Evolutionary conservation across 30 jellyfish, hydroid and myxozoan genomes (phyloP).

Genomic region (Phacellophora camtschatica): DNA sequence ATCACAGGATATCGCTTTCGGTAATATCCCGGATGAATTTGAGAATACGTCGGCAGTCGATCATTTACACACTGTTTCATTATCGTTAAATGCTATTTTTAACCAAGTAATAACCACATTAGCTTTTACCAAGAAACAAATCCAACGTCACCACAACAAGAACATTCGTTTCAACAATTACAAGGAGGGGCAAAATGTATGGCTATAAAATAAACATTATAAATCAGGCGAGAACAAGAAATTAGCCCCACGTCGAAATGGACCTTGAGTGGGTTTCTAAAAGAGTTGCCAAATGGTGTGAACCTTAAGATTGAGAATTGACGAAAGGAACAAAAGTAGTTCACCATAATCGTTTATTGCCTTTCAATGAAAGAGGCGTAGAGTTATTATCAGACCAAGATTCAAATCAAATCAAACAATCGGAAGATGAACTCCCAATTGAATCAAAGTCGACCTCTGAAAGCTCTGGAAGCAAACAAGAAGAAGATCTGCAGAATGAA

Average conservation of each 20-base stretch:
- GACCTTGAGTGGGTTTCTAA: too few relatives aligned
- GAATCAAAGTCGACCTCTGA: too few relatives aligned
- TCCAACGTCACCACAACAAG: not conserved
- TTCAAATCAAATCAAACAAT: too few relatives aligned
- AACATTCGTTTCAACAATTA: not conserved
- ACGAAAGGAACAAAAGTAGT: not conserved
- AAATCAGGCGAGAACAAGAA: not conserved
- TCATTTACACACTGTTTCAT: slow-evolving; percentile 9
- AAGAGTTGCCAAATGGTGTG: too few relatives aligned
- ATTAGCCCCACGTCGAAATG: too few relatives aligned
- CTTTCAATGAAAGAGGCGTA: too few relatives aligned
- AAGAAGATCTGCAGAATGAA: too few relatives aligned
- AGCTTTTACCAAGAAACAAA: not conserved
- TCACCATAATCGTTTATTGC: not conserved
- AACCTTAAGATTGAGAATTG: too few relatives aligned
- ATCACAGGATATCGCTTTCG: not conserved
- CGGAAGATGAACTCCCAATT: too few relatives aligned
- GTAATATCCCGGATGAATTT: not conserved
- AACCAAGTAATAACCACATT: not conserved
- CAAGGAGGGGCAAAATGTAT: not conserved
- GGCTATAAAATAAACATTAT: not conserved
- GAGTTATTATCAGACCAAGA: too few relatives aligned
- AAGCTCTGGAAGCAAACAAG: too few relatives aligned
- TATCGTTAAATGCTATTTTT: not conserved
- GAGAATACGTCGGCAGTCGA: slow-evolving; percentile 4